phyloP scores from a whole-genome alignment of 2,888 invertebrate species.

The Camponotus fellah region DNA sequence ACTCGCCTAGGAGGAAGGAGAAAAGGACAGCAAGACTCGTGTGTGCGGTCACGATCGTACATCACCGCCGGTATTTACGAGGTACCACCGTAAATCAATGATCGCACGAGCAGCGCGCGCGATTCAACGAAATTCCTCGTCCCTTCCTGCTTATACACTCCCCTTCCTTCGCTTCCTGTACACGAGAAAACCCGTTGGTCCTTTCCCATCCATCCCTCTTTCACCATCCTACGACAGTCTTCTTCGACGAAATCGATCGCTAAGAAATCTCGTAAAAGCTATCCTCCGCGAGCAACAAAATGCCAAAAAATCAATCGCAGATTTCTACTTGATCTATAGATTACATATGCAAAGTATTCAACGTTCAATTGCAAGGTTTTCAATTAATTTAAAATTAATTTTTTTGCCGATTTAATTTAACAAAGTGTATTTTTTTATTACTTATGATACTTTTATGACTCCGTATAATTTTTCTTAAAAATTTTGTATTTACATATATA shows the following conservation, averaged over 20 bases:
- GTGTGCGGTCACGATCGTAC: slow-evolving; percentile 74
- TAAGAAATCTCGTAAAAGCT: slow-evolving; percentile 67
- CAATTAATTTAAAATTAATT: neutral
- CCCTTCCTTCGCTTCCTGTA: slow-evolving; percentile 72
- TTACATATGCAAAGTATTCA: neutral
- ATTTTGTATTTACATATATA: neutral
- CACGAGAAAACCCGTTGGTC: slow-evolving; percentile 65
- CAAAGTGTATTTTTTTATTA: neutral
- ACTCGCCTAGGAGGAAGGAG: slow-evolving; percentile 56
- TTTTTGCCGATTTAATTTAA: neutral
- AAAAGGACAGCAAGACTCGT: slow-evolving; percentile 35
- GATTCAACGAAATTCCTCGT: slow-evolving; percentile 78
- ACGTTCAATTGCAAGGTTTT: neutral
- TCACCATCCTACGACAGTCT: slow-evolving; percentile 49
- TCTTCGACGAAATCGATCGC: slow-evolving; percentile 60
- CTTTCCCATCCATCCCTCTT: neutral
- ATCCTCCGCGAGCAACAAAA: slow-evolving; percentile 33
- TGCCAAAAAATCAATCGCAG: slow-evolving; percentile 21
- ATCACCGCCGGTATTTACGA: slow-evolving; percentile 79
- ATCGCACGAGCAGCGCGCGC: slow-evolving; percentile 75
- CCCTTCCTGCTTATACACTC: slow-evolving; percentile 70
- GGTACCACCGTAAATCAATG: slow-evolving; percentile 81
- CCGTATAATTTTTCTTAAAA: neutral
- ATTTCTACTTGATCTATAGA: neutral
- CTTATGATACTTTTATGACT: neutral